phyloP scores from a whole-genome alignment of 2,888 invertebrate species.

The Acanthopleura granulata region DNA sequence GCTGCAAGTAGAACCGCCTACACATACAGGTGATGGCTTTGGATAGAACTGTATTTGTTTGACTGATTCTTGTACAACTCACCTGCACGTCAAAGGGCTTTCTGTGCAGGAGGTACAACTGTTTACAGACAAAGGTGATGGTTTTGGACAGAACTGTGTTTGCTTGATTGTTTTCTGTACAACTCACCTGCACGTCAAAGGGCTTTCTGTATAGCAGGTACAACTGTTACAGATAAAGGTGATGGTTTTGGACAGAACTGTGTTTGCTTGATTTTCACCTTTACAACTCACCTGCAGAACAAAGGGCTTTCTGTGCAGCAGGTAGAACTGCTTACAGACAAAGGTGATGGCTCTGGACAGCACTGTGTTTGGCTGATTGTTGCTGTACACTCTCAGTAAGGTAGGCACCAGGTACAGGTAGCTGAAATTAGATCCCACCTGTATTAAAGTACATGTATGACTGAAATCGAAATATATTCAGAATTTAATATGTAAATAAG shows the following conservation, averaged over 20 bases:
- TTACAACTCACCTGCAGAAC: constrained; percentile 80
- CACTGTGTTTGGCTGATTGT: constrained; percentile 96
- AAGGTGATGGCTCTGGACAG: constrained; percentile 97
- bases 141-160: constrained; percentile 95
- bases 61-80: constrained; percentile 78
- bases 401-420: constrained; percentile 98
- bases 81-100: constrained; percentile 96
- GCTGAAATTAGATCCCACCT: constrained; percentile 72
- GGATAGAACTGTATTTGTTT: constrained; percentile 94
- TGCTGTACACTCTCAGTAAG: constrained; percentile 94
- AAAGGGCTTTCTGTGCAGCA: constrained; percentile 97
- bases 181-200: constrained; percentile 85
- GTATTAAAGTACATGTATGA: too few relatives aligned
- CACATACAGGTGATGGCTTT: constrained; percentile 98
- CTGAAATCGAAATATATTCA: too few relatives aligned
- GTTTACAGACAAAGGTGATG: constrained; percentile 97
- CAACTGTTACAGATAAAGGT: constrained; percentile 98
- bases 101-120: constrained; percentile 97
- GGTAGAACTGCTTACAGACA: constrained; percentile 97
- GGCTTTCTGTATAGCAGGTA: constrained; percentile 98
- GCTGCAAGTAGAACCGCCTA: constrained; percentile 97
- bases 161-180: constrained; percentile 81
- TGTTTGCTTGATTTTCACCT: constrained; percentile 91
- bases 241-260: constrained; percentile 92
- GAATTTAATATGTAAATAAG: too few relatives aligned